A percentile compares a stretch with the other conserved stretches of the same genome.
Evolutionary conservation across 2,888 invertebrate species (phyloP).

Genomic region (Dryobotodes eremita): DNA sequence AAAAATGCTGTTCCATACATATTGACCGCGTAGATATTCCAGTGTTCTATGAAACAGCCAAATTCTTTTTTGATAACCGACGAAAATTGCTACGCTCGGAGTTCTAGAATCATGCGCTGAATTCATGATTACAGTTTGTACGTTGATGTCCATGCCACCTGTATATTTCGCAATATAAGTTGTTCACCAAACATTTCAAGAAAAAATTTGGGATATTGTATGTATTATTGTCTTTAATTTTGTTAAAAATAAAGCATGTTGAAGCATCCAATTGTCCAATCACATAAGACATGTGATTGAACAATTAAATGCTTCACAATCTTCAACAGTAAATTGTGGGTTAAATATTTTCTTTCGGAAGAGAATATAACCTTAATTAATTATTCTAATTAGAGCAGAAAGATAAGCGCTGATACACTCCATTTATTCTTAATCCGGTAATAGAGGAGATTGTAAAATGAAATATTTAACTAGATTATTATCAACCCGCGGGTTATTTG

Average conservation of each 20-base stretch:
- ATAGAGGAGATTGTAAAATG: slow-evolving; percentile 5
- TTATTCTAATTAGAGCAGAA: slow-evolving; percentile 50
- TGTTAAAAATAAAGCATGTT: background rate
- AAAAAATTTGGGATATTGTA: no score
- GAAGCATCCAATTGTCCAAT: background rate
- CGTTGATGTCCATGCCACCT: no score
- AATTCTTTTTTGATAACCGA: no score
- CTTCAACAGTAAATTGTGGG: background rate
- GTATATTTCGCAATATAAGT: background rate
- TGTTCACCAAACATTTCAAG: background rate
- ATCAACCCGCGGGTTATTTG: background rate
- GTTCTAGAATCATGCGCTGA: no score
- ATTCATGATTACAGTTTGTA: no score
- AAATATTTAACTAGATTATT: slow-evolving; percentile 31
- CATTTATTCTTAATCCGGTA: slow-evolving; percentile 36
- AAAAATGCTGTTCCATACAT: no score
- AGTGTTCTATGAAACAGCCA: no score
- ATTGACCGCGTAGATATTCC: no score
- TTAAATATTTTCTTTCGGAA: slow-evolving; percentile 42
- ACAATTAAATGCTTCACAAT: no score
- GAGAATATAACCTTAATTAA: slow-evolving; percentile 34
- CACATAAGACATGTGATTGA: background rate
- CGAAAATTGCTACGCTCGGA: no score
- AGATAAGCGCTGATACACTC: slow-evolving; percentile 51
- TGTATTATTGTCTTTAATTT: background rate